phyloP scores from a whole-genome alignment of 2,797 vertebrate species.

The Anguilla marmorata region DNA sequence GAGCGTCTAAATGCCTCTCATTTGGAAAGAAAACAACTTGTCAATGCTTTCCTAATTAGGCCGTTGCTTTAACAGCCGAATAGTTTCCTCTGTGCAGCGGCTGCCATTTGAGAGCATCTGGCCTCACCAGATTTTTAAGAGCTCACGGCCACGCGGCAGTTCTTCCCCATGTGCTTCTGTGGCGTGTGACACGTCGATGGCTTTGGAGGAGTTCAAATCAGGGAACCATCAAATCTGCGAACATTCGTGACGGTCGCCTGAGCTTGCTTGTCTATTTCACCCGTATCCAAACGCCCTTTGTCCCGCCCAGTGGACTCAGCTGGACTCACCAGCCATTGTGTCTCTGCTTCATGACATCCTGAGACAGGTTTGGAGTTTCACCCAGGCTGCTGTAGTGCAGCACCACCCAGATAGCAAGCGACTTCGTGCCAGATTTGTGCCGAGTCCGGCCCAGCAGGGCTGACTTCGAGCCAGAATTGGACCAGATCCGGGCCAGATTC shows the following conservation, averaged over 20 bases:
- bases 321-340: too few relatives aligned
- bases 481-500: too few relatives aligned
- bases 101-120: neutral
- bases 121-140: neutral
- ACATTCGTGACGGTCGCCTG: conserved; percentile 29
- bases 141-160: neutral
- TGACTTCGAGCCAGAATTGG: too few relatives aligned
- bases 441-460: too few relatives aligned
- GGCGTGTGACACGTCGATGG: neutral
- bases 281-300: neutral
- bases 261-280: neutral
- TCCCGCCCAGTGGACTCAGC: neutral
- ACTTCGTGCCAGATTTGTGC: too few relatives aligned
- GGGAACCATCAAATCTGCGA: neutral
- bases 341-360: too few relatives aligned
- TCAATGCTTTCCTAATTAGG: conserved; percentile 19
- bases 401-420: too few relatives aligned
- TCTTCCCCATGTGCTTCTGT: neutral
- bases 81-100: conserved; percentile 6
- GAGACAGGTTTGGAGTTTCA: neutral
- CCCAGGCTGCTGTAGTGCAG: neutral
- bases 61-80: neutral
- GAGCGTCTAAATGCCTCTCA: conserved; percentile 14
- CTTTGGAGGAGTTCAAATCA: neutral
- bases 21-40: conserved; percentile 26